phyloP scores from a whole-genome alignment of 2,113 vertebrate species.

The Ceyx melanurus region DNA sequence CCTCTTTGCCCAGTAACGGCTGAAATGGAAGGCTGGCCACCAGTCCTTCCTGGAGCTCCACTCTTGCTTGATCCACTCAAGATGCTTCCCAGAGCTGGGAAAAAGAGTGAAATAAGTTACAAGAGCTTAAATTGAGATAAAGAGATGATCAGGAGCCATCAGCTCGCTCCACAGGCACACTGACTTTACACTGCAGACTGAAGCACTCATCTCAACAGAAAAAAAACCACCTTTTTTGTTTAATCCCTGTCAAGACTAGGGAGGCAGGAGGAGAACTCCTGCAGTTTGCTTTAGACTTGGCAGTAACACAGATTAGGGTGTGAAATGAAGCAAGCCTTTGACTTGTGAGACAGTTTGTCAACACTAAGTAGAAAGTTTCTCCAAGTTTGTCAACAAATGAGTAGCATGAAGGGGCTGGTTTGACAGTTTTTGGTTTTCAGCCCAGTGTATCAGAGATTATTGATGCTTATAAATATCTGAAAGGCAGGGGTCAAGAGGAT shows the following conservation, averaged over 20 bases:
- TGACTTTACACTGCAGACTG: background rate
- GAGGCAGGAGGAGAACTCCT: background rate
- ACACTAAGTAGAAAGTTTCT: background rate
- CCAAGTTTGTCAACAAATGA: background rate
- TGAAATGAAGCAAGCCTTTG: conserved; percentile 2
- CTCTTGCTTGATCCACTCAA: conserved; percentile 64
- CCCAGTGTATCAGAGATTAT: background rate
- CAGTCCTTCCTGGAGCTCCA: conserved; percentile 84
- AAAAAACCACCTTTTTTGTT: background rate
- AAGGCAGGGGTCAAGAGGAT: background rate
- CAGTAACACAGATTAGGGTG: background rate
- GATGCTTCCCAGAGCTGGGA: conserved; percentile 49
- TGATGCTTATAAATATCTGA: background rate
- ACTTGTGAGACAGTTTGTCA: background rate
- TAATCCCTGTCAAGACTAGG: background rate
- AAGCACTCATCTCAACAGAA: background rate
- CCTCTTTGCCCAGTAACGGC: conserved; percentile 73
- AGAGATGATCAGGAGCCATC: background rate
- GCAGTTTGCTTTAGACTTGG: background rate
- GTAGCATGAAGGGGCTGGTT: background rate
- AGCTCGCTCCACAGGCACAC: background rate
- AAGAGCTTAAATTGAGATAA: background rate
- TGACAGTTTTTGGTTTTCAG: background rate
- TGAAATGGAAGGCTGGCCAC: conserved; percentile 91
- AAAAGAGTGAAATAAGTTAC: background rate